These are phyloP conservation scores for Stictonetta naevosa DNA, from an alignment of 2,113 vertebrate species.

Conservation along the genomic window DNA sequence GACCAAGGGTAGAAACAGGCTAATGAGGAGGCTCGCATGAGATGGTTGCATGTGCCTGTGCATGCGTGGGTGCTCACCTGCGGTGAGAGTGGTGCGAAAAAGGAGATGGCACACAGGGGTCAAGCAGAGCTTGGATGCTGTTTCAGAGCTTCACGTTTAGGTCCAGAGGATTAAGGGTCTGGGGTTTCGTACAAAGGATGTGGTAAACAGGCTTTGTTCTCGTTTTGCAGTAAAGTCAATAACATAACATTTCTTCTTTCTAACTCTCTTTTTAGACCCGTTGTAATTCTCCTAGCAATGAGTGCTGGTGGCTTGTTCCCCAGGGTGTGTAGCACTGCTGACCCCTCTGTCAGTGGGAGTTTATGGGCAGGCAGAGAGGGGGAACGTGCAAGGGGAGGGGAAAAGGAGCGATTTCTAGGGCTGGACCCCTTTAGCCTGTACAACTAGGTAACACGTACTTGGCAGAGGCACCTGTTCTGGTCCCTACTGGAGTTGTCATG, in stretches of 20 bases:
- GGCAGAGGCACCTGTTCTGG: not conserved
- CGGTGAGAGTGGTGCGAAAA: not conserved
- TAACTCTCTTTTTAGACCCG: not conserved
- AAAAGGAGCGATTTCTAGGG: not conserved
- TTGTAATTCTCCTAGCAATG: not conserved
- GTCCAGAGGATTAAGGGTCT: not conserved
- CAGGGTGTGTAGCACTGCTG: not conserved
- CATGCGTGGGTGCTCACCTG: not conserved
- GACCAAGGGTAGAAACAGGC: not conserved
- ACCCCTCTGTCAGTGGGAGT: not conserved
- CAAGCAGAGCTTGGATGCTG: not conserved
- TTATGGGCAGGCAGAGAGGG: not conserved
- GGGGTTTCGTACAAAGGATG: not conserved
- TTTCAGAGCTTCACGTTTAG: not conserved
- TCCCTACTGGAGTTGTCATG: not conserved
- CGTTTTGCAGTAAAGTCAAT: not conserved
- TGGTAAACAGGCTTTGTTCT: not conserved
- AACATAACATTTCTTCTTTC: rapidly evolving
- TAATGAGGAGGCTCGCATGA: not conserved
- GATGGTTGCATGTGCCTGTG: not conserved
- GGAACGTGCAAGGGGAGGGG: no score
- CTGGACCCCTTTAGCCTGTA: not conserved
- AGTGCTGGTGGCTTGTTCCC: not conserved
- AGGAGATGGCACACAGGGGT: not conserved
- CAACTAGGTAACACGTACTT: not conserved